A percentile compares a stretch with the other conserved stretches of the same genome.
Evolutionary conservation across 2,113 vertebrate genomes (phyloP).

Genomic region (Heterochromis multidens): DNA sequence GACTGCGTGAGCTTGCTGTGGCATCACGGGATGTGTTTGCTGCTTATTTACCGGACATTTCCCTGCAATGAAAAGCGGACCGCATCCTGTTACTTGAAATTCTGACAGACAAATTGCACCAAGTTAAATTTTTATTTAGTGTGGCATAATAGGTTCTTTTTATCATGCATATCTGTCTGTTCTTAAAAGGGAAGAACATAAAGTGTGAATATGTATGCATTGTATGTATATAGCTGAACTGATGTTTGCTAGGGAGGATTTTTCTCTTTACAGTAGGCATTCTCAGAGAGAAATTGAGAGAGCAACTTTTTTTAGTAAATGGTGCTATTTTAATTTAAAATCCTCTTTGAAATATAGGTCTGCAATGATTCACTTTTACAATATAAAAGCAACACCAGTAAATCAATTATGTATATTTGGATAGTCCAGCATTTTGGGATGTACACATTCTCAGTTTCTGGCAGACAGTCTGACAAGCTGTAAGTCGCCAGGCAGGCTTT

Average conservation of each 20-base stretch:
- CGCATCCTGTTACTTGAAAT: constrained; percentile 55
- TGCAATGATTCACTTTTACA: background rate
- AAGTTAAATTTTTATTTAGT: background rate
- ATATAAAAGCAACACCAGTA: background rate
- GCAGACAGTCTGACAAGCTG: background rate
- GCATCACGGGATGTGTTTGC: background rate
- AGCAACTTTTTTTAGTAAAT: constrained; percentile 20
- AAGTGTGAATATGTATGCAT: constrained; percentile 20
- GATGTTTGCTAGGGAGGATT: background rate
- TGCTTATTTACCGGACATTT: constrained; percentile 29
- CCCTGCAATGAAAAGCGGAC: constrained; percentile 15
- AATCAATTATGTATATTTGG: background rate
- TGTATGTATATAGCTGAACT: background rate
- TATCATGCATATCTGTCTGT: background rate
- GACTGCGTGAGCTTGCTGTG: constrained; percentile 27
- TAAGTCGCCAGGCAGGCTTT: background rate
- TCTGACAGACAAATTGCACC: background rate
- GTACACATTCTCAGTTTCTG: background rate
- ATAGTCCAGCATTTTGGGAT: background rate
- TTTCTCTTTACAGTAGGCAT: background rate
- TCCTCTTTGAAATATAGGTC: background rate
- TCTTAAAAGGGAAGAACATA: constrained; percentile 20
- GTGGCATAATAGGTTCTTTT: background rate
- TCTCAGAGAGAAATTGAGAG: background rate
- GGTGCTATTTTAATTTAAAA: constrained; percentile 56